phyloP scores from a whole-genome alignment of 1,140 invertebrate genomes.

The Notospermus geniculatus region DNA sequence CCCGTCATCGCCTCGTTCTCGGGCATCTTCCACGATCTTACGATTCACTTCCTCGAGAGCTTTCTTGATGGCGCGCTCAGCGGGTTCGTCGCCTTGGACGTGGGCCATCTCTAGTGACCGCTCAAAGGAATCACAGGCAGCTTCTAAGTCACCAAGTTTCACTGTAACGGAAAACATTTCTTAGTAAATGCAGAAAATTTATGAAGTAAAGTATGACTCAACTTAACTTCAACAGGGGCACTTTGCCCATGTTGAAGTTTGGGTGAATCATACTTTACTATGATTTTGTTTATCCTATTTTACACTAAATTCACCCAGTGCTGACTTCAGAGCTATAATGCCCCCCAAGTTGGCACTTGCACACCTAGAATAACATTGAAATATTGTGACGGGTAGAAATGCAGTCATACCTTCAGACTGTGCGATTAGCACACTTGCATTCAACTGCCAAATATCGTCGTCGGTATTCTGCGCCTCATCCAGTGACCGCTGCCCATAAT shows the following conservation, averaged over 20 bases:
- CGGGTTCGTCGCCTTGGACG: slow-evolving; percentile 38
- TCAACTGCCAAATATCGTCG: slow-evolving; percentile 53
- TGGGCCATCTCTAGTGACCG: slow-evolving; percentile 42
- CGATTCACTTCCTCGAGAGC: slow-evolving; percentile 48
- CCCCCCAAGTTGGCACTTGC: too few relatives aligned
- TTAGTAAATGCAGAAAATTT: too few relatives aligned
- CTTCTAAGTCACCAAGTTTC: slow-evolving; percentile 42
- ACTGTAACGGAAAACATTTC: slow-evolving; percentile 36
- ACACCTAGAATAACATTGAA: too few relatives aligned
- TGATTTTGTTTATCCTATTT: too few relatives aligned
- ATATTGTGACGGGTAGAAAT: too few relatives aligned
- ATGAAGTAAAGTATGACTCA: too few relatives aligned
- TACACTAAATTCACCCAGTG: too few relatives aligned
- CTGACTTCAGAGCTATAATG: too few relatives aligned
- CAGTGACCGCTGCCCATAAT: slow-evolving; percentile 53
- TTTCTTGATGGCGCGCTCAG: slow-evolving; percentile 44
- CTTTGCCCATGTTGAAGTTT: too few relatives aligned
- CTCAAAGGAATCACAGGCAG: slow-evolving; percentile 45
- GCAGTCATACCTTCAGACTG: slow-evolving; percentile 53
- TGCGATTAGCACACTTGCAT: slow-evolving; percentile 52
- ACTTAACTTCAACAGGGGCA: too few relatives aligned
- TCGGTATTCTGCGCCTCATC: slow-evolving; percentile 45
- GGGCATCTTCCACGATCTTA: slow-evolving; percentile 7
- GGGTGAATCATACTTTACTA: too few relatives aligned
- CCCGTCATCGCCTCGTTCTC: neutral